phyloP scores from a whole-genome alignment of 2,113 vertebrate species.

The Rhipidura dahli region DNA sequence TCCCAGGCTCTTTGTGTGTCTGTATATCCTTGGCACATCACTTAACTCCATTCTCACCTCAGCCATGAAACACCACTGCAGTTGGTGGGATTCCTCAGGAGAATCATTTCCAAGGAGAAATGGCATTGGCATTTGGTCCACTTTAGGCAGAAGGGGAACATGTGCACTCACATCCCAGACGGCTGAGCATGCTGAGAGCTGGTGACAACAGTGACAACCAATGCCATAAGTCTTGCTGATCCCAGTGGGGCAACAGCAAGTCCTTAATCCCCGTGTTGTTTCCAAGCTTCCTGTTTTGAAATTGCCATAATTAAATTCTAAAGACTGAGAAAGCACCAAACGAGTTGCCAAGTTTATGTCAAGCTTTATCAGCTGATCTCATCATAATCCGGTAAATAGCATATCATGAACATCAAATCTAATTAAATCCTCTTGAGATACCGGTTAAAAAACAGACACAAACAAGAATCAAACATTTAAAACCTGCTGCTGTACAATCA shows the following conservation, averaged over 20 bases:
- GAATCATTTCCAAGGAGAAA: neutral
- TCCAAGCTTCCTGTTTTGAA: conserved; percentile 62
- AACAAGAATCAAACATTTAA: conserved; percentile 59
- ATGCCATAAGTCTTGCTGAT: neutral
- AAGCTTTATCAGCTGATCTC: conserved; percentile 80
- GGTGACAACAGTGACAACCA: neutral
- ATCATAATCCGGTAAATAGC: conserved; percentile 85
- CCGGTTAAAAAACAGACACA: conserved; percentile 78
- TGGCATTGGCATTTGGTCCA: neutral
- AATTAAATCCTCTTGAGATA: conserved; percentile 83
- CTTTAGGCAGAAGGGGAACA: neutral
- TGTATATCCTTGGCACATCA: neutral
- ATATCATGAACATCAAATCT: conserved; percentile 86
- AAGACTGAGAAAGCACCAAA: conserved; percentile 50
- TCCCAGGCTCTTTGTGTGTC: neutral
- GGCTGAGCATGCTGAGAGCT: neutral
- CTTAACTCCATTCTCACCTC: neutral
- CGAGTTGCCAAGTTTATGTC: conserved; percentile 67
- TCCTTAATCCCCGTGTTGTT: conserved; percentile 8
- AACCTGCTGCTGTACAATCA: conserved; percentile 12
- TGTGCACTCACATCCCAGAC: neutral
- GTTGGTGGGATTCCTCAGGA: neutral
- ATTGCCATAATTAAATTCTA: conserved; percentile 61
- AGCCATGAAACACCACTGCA: neutral
- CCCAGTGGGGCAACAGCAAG: conserved; percentile 7